Evolutionary conservation across 2,888 invertebrate genomes (phyloP).

Genomic region (Leptopterna dolabrata): DNA sequence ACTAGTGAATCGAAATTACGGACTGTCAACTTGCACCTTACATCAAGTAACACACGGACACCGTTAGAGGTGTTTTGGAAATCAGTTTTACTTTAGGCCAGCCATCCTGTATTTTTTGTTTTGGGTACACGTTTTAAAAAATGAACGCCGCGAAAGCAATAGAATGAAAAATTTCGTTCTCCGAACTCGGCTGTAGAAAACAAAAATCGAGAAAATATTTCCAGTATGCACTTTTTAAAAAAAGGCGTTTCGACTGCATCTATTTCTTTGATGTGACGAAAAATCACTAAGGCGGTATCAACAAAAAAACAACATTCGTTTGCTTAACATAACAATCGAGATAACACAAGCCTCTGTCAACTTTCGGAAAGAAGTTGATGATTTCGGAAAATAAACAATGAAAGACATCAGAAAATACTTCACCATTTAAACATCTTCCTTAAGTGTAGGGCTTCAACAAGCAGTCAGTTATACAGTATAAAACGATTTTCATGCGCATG

Average conservation of each 20-base stretch:
- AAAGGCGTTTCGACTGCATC: neutral
- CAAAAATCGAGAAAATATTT: neutral
- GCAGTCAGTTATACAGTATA: neutral
- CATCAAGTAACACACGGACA: constrained; percentile 14
- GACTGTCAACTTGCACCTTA: constrained; percentile 43
- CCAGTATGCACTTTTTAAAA: neutral
- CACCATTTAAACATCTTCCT: neutral
- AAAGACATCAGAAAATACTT: constrained; percentile 19
- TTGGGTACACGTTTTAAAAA: neutral
- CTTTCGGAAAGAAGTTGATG: neutral
- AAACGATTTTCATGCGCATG: neutral
- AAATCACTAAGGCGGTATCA: neutral
- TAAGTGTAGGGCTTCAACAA: neutral
- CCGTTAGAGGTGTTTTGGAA: neutral
- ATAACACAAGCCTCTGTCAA: neutral
- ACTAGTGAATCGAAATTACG: constrained; percentile 46
- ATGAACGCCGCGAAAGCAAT: neutral
- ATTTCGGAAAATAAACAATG: constrained; percentile 17
- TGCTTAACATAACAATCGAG: neutral
- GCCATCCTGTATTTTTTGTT: constrained; percentile 20
- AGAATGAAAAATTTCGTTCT: neutral
- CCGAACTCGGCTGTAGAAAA: neutral
- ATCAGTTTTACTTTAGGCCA: constrained; percentile 20
- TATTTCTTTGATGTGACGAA: neutral
- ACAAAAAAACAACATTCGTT: neutral